These are phyloP conservation scores for Lycocerus yunnanus DNA, from an alignment of 2,888 invertebrate species.

Conservation along the genomic window DNA sequence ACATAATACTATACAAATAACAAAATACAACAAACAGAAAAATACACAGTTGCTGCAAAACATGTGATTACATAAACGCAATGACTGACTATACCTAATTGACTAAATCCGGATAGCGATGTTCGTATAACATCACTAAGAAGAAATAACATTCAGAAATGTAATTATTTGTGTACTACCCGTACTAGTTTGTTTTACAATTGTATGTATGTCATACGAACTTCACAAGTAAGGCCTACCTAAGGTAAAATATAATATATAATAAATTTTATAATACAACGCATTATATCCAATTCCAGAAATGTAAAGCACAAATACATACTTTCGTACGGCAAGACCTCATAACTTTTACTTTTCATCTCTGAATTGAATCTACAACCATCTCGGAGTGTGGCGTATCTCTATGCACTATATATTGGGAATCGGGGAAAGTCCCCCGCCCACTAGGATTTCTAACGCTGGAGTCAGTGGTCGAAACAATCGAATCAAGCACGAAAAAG, in stretches of 20 bases:
- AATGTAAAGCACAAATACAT: slow-evolving; percentile 36
- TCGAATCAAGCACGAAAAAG: not conserved
- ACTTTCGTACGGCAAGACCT: slow-evolving; percentile 6
- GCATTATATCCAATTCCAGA: slow-evolving; percentile 31
- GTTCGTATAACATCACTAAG: slow-evolving; percentile 23
- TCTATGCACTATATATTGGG: not conserved
- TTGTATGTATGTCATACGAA: slow-evolving; percentile 30
- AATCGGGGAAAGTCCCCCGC: not conserved
- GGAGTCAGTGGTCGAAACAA: not conserved
- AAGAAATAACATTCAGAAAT: slow-evolving; percentile 19
- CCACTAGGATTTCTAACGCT: not conserved
- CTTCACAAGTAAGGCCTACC: slow-evolving; percentile 40
- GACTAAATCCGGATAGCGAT: slow-evolving; percentile 29
- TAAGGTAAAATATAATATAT: slow-evolving; percentile 41
- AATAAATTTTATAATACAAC: slow-evolving; percentile 21
- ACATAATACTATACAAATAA: slow-evolving; percentile 41
- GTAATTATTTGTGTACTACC: slow-evolving; percentile 26
- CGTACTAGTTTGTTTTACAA: slow-evolving; percentile 23
- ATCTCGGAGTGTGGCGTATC: not conserved
- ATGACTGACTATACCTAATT: slow-evolving; percentile 29
- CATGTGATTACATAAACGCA: slow-evolving; percentile 35
- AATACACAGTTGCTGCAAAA: slow-evolving; percentile 34
- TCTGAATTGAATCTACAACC: not conserved
- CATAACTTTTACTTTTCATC: not conserved
- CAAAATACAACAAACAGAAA: slow-evolving; percentile 34